Evolutionary conservation across 2,113 vertebrate species (phyloP), one percentile per base, ranked within the genome.

Genomic region (Zapornia atra): DNA sequence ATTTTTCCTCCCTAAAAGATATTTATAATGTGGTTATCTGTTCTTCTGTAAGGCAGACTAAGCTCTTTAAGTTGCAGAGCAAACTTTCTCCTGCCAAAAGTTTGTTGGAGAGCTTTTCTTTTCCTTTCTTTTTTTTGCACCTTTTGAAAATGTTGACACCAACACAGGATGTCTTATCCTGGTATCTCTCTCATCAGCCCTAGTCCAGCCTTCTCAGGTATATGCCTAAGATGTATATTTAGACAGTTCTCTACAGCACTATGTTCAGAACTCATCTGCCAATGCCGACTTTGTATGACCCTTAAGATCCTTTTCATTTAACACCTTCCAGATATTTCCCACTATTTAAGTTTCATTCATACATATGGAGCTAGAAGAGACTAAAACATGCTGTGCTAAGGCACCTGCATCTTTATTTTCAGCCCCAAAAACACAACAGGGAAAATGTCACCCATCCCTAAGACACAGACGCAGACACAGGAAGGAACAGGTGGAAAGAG

Each of bases 1-100:
- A 73, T 70, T 92, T 94, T 88, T 86, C 76, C 81, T 94, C 56
- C 64, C 42, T 60, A 71, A 57, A 73, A 88, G 15, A 64, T 71
- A 94, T 86, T 88, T 92, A 53, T 66, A 86, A 86, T 48, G 69
- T 88, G 72, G 69, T 78, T 95, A 91, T 92, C 86, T 84, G 46
- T 63, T 93, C 29, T 78, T 83, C 89, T 86, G 68, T 57, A 77
- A 88, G 82, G 57, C 60, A 81, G 34, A 71, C 65, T 71, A 78
- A 86, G 72, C 34, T 86, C 57, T 91, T 88, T 68, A 94, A 86
- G 61, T 33, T 0, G 0, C 36, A 86, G 4, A 88, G 29, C 42
- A 89, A 91, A 89, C 72, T 84, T 96, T 64, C 57, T 82, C 60
- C 65, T 71, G 57, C 20, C 72, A 56, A 44, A 22, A 64, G 20